Evolutionary conservation across 1,140 invertebrate genomes (phyloP), one percentile per base, ranked within the genome.

Genomic region (Bombyx mandarina): DNA sequence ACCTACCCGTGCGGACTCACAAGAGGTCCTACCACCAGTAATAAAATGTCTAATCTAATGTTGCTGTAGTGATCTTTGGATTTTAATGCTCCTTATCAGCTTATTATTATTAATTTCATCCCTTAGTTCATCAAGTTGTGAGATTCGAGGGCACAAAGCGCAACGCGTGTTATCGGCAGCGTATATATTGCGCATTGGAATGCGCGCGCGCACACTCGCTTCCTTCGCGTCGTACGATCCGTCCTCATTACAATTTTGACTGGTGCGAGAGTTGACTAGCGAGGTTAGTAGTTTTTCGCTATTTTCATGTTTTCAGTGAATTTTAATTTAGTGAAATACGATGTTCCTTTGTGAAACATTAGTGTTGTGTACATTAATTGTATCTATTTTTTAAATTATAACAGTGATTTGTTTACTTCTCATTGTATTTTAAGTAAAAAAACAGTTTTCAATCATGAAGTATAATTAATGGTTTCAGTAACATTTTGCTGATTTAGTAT

Each of bases 171-270:
- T 80, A 79, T 81, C 79, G 69, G 53, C 54, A 64, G 60, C 64
- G 54, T 83, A 85, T 85, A 85, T 73, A 85, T 81, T 67, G 52
- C 66, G 53, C 45, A 59, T 12, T 57, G 55, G 49, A 47, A 46
- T 71, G 82, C 80, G 82, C 82, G 80, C 75, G 77, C 80, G 79
- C 82, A 81, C 82, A 82, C 71, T 81, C 71, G 77, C 67, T 69
- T 45, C 58, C 68, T 67, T 62, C 69, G 44, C 73, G 71, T 62
- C 62, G 72, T 63, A 68, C 74, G 68, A 69, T 72, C 72, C 75
- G 69, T 81, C 77, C 75, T 75, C 73, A 75, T 76, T 77, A 67
- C 69, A 50, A 58, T 73, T 75, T 72, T 59, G 67, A 69, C 63
- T 69, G 72, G 70, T 73, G 77, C 77, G 76, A 65, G 72, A 69